These are phyloP conservation scores for Megaceryle alcyon DNA, from an alignment of 2,797 vertebrate species.

Conservation along the genomic window DNA sequence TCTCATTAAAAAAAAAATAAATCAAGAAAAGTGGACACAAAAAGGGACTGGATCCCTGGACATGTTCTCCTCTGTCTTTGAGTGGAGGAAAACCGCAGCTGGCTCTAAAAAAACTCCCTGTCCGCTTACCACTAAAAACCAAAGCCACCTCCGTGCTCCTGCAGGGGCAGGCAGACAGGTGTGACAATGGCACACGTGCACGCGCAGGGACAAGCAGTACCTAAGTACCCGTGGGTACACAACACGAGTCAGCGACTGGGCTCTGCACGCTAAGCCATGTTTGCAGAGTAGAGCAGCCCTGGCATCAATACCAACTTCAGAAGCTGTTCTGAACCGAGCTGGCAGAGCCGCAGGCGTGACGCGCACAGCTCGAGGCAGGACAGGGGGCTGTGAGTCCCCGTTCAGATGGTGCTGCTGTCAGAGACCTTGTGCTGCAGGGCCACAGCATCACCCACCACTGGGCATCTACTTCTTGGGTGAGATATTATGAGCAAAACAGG, in stretches of 20 bases:
- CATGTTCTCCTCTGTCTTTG: neutral
- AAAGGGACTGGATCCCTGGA: neutral
- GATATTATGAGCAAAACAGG: neutral
- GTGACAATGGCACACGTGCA: neutral
- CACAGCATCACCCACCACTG: neutral
- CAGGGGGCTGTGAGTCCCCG: fast-evolving
- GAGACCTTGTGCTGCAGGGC: neutral
- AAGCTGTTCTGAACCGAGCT: neutral
- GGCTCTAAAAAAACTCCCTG: neutral
- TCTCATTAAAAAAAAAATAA: no score
- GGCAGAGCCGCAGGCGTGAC: neutral
- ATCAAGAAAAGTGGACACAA: no score
- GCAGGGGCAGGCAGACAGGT: neutral
- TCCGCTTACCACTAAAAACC: neutral
- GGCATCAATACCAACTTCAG: neutral
- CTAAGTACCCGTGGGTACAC: neutral
- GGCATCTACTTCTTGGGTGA: neutral
- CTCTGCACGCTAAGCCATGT: neutral
- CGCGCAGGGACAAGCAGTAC: neutral
- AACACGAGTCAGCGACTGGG: neutral
- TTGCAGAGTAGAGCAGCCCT: neutral
- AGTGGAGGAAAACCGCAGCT: neutral
- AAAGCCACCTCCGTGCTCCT: neutral
- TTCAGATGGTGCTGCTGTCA: neutral
- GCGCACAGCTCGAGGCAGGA: neutral